Evolutionary conservation across 2,113 vertebrate species (phyloP).

Genomic region (Rhadina sibilatrix): DNA sequence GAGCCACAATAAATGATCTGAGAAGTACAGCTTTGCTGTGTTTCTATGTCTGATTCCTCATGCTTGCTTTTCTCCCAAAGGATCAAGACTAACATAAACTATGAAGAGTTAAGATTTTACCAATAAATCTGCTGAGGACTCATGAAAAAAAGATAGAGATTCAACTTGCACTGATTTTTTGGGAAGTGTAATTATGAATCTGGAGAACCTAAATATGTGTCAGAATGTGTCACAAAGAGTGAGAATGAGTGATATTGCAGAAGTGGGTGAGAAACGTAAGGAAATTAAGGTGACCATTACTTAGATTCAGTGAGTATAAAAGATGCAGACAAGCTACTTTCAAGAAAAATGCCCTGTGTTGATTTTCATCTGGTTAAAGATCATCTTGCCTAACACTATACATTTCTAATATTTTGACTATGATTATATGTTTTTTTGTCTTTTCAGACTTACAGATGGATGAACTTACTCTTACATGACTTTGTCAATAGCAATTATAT

Average conservation of each 20-base stretch:
- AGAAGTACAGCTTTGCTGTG: neutral
- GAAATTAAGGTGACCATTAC: neutral
- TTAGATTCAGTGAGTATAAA: neutral
- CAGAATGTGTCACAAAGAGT: neutral
- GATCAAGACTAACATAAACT: neutral
- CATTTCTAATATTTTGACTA: neutral
- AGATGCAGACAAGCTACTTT: neutral
- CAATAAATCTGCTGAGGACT: neutral
- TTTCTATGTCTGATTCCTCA: neutral
- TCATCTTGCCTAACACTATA: neutral
- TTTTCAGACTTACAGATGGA: neutral
- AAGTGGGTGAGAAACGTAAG: neutral
- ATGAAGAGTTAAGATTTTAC: neutral
- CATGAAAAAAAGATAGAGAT: neutral
- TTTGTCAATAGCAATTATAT: neutral
- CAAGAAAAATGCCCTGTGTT: neutral
- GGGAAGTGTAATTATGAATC: neutral
- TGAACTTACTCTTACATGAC: neutral
- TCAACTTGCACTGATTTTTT: neutral
- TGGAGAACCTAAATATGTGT: neutral
- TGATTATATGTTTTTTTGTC: neutral
- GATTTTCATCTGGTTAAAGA: neutral
- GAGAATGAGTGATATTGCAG: neutral
- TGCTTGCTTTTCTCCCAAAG: neutral
- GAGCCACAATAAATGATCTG: neutral